These are phyloP conservation scores for Chrysochloris asiatica DNA, from an alignment of 2,113 vertebrate genomes.

Conservation along the genomic window DNA sequence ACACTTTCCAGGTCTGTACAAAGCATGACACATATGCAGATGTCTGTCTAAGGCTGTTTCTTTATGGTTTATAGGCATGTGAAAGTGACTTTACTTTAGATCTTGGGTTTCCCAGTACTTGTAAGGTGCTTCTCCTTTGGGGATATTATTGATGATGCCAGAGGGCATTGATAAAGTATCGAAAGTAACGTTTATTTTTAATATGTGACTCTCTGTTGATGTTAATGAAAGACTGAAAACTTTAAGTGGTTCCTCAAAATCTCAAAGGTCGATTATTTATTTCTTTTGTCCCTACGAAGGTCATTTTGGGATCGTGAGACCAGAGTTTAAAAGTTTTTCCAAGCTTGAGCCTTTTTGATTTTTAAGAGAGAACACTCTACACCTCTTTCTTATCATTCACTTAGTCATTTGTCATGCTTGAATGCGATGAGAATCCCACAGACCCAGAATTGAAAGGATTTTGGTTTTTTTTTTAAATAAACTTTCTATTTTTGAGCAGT, in stretches of 20 bases:
- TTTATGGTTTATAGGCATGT: neutral
- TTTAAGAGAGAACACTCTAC: neutral
- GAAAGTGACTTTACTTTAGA: neutral
- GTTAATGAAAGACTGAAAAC: neutral
- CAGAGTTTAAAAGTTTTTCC: conserved; percentile 29
- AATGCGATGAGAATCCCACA: neutral
- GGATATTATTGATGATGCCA: neutral
- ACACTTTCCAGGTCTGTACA: conserved; percentile 42
- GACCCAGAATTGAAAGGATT: conserved; percentile 2
- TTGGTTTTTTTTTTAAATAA: neutral
- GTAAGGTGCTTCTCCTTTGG: neutral
- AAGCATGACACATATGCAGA: conserved; percentile 32
- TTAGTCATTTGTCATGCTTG: conserved; percentile 2
- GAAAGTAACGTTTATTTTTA: conserved; percentile 5
- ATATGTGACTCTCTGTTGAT: neutral
- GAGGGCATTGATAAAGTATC: neutral
- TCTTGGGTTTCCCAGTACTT: neutral
- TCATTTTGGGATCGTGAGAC: conserved; percentile 50
- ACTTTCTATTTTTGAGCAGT: neutral
- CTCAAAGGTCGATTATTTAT: neutral
- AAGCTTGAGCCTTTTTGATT: conserved; percentile 46
- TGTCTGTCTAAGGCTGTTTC: conserved; percentile 14
- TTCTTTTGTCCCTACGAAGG: neutral
- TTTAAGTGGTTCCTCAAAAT: conserved; percentile 34
- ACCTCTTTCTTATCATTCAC: neutral